Evolutionary conservation across 2,888 invertebrate species (phyloP).

Genomic region (Tinea trinotella): DNA sequence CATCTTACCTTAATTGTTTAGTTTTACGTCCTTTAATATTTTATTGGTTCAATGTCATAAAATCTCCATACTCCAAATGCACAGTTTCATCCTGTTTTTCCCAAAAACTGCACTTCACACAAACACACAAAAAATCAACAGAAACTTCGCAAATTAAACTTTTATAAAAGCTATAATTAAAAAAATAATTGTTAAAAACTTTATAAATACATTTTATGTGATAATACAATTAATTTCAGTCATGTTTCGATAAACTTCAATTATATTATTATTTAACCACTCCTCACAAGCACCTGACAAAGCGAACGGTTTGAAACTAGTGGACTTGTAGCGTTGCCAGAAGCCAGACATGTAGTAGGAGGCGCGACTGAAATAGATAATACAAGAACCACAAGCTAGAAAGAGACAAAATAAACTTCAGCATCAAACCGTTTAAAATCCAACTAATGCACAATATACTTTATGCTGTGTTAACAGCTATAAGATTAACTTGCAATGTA

Average conservation of each 20-base stretch:
- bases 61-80: neutral
- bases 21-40: neutral
- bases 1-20: slow-evolving; percentile 47
- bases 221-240: neutral
- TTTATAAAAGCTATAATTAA: neutral
- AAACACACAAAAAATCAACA: slow-evolving; percentile 44
- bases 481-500: neutral
- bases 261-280: neutral
- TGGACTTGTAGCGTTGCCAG: slow-evolving; percentile 46
- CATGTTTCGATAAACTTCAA: slow-evolving; percentile 6
- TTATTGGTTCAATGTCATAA: neutral
- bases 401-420: slow-evolving; percentile 42
- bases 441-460: slow-evolving; percentile 31
- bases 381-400: slow-evolving; percentile 34
- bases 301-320: slow-evolving; percentile 35
- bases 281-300: neutral
- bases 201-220: slow-evolving; percentile 1
- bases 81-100: neutral
- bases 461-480: neutral
- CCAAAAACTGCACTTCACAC: slow-evolving; percentile 40
- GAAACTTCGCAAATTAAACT: neutral
- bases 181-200: neutral
- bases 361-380: slow-evolving; percentile 43
- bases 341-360: slow-evolving; percentile 33
- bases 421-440: slow-evolving; percentile 49